Conservation (phyloP, 2,888 invertebrate species). For the Phania funesta region DNA sequence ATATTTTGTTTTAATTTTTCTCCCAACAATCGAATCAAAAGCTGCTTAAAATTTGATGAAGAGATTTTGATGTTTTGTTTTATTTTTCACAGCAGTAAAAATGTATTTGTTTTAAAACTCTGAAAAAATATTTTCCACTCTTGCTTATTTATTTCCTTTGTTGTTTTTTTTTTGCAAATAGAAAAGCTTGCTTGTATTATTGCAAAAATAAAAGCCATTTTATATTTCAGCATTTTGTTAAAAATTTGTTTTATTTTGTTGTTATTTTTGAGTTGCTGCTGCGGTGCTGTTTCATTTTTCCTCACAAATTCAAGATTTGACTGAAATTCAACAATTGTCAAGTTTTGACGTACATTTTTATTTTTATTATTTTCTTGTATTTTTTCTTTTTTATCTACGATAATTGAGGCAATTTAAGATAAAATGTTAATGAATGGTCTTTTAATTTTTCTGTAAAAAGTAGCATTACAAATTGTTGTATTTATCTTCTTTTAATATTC, state of each 20-base stretch:
- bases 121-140: constrained; percentile 5
- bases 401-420: background rate
- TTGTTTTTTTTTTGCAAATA: background rate
- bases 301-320: constrained; percentile 7
- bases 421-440: constrained; percentile 14
- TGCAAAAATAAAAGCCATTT: constrained; percentile 22
- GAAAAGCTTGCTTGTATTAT: constrained; percentile 5
- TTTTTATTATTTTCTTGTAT: background rate
- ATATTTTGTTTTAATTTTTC: background rate
- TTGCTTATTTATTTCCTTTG: background rate
- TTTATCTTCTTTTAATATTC: constrained; percentile 7
- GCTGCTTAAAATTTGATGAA: constrained; percentile 53
- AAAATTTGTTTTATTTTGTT: constrained; percentile 12
- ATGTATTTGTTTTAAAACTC: constrained; percentile 29
- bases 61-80: constrained; percentile 42
- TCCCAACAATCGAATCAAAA: constrained; percentile 45
- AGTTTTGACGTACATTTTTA: constrained; percentile 21
- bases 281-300: background rate
- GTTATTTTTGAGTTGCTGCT: background rate
- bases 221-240: background rate
- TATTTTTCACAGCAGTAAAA: constrained; percentile 13
- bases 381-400: background rate
- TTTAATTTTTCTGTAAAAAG: constrained; percentile 9
- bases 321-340: constrained; percentile 16
- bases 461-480: background rate